Evolutionary conservation across 2,797 vertebrate genomes (phyloP).

Genomic region (Amblyraja radiata): DNA sequence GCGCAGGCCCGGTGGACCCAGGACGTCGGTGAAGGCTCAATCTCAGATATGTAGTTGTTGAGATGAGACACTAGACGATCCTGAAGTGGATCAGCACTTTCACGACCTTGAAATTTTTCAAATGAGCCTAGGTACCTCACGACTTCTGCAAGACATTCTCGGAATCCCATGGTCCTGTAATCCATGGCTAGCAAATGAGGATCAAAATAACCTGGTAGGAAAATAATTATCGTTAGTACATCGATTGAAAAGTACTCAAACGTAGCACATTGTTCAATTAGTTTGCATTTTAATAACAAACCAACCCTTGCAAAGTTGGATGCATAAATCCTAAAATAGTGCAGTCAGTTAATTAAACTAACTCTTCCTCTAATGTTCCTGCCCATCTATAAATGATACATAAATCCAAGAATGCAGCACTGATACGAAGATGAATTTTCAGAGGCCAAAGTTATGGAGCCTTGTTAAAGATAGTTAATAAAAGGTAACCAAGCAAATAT

Average conservation of each 20-base stretch:
- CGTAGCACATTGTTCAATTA: not conserved
- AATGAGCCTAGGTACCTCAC: constrained; percentile 80
- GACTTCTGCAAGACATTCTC: constrained; percentile 86
- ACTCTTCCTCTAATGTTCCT: not conserved
- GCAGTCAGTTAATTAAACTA: not conserved
- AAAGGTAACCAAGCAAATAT: not conserved
- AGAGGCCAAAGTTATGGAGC: not conserved
- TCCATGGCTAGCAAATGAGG: constrained; percentile 80
- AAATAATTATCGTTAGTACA: not conserved
- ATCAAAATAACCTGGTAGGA: constrained; percentile 76
- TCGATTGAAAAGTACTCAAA: not conserved
- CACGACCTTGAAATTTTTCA: constrained; percentile 60
- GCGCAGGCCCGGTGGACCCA: constrained; percentile 55
- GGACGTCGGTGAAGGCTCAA: constrained; percentile 68
- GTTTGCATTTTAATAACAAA: not conserved
- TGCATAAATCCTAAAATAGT: not conserved
- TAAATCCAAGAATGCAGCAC: not conserved
- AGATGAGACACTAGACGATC: constrained; percentile 88
- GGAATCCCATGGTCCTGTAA: constrained; percentile 85
- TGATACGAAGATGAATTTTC: not conserved
- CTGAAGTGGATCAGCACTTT: constrained; percentile 72
- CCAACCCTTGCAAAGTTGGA: not conserved
- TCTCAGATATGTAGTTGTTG: constrained; percentile 79
- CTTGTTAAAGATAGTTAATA: not conserved
- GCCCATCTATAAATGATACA: not conserved